Conservation (phyloP, 2,113 vertebrate genomes). For the Seriola dumerili region DNA sequence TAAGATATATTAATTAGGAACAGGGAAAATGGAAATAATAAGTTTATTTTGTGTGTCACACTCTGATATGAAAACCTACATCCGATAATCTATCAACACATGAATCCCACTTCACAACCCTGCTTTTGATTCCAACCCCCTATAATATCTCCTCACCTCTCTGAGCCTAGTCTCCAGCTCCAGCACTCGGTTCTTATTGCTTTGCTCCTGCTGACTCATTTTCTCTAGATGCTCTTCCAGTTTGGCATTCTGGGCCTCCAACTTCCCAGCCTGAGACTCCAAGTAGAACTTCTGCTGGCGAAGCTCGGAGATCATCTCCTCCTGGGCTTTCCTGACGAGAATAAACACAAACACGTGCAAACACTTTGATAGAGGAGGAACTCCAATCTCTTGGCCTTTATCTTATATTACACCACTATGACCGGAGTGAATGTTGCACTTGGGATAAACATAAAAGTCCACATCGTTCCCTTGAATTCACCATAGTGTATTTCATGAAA, state of each 20-base stretch:
- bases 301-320: slow-evolving; percentile 99
- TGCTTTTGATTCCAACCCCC: background rate
- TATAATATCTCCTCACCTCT: slow-evolving; percentile 86
- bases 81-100: background rate
- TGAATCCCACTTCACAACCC: background rate
- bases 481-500: background rate
- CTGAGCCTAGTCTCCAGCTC: slow-evolving; percentile 93
- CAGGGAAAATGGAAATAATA: background rate
- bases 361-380: background rate
- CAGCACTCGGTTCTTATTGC: slow-evolving; percentile 91
- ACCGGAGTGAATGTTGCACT: background rate
- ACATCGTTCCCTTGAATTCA: slow-evolving; percentile 1
- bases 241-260: slow-evolving; percentile 98
- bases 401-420: background rate
- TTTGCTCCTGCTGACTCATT: slow-evolving; percentile 96
- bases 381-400: background rate
- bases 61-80: background rate
- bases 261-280: slow-evolving; percentile 97
- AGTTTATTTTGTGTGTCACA: background rate
- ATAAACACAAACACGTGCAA: slow-evolving; percentile 24
- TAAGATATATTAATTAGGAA: background rate
- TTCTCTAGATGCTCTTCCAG: slow-evolving; percentile 98
- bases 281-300: slow-evolving; percentile 99
- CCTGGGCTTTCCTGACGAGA: slow-evolving; percentile 95
- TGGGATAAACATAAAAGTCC: background rate